Evolutionary conservation across 2,888 invertebrate genomes (phyloP), one percentile per base, ranked within the genome.

Genomic region (Tenthredo distinguenda): DNA sequence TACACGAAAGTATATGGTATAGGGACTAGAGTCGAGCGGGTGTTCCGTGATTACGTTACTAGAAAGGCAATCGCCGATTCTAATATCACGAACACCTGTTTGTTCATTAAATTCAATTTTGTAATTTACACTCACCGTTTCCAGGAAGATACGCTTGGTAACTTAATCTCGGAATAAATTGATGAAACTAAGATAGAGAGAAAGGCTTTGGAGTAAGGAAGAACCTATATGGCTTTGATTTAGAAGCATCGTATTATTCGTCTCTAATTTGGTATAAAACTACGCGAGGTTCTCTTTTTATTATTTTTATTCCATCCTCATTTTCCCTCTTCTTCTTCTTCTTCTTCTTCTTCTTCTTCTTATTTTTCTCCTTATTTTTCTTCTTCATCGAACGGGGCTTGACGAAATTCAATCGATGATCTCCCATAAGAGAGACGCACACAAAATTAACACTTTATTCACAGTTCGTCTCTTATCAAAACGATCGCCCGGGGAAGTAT

Each of bases 51-150:
- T 81, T 81, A 62, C 79, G 79, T 58, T 58, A 21, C 37, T 62
- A 37, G 79, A 81, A 81, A 81, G 79, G 58, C 79, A 81, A 62
- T 40, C 79, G 79, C n/a, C 37, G 79, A 62, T 81, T 81, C 62
- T 81, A 81, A 81, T 81, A 81, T 81, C 82, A 50, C 81, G 76
- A 84, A 68, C 50, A 50, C 43, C 79, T 74, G 68, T 86, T 86
- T 86, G 86, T 89, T 89, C 90, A 88, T 89, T 90, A 90, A 90
- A 90, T 90, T 89, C 88, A 86, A 87, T 88, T 89, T 89, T 89
- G 88, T 87, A 89, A 89, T 87, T 86, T 87, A 88, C 88, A 88
- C 88, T 88, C 89, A 90, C 90, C 89, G 88, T 90, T 89, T 88
- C 86, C 88, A 88, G 87, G 88, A 88, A 87, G 89, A 79, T 86